These are phyloP conservation scores for Lepidurus apus DNA, from an alignment of 1,140 invertebrate genomes.

Conservation along the genomic window DNA sequence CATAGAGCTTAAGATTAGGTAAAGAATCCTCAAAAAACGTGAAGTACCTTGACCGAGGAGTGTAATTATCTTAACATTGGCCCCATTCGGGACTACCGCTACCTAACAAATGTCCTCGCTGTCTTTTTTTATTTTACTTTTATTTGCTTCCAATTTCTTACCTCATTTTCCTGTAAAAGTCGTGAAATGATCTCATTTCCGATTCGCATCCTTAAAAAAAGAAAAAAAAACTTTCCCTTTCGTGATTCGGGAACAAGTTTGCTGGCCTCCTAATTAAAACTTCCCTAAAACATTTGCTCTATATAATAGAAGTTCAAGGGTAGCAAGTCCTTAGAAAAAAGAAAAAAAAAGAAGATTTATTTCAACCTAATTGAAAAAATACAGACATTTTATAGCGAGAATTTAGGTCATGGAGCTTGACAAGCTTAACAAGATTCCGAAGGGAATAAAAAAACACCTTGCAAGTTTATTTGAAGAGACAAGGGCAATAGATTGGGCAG, in stretches of 20 bases:
- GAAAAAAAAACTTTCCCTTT: neutral
- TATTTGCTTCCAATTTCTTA: neutral
- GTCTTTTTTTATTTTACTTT: neutral
- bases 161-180: neutral
- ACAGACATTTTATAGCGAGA: neutral
- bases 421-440: no score
- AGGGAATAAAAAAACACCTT: neutral
- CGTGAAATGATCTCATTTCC: neutral
- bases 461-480: neutral
- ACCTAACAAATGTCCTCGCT: neutral
- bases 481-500: neutral
- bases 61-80: neutral
- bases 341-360: neutral
- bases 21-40: neutral
- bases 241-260: slow-evolving; percentile 10
- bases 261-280: neutral
- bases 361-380: neutral
- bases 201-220: neutral
- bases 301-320: neutral
- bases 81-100: slow-evolving; percentile 8
- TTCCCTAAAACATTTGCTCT: neutral
- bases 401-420: no score
- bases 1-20: neutral
- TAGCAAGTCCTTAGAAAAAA: neutral
- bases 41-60: neutral